Conservation (phyloP, 2,113 vertebrate species). For the Erythrolamprus reginae region DNA sequence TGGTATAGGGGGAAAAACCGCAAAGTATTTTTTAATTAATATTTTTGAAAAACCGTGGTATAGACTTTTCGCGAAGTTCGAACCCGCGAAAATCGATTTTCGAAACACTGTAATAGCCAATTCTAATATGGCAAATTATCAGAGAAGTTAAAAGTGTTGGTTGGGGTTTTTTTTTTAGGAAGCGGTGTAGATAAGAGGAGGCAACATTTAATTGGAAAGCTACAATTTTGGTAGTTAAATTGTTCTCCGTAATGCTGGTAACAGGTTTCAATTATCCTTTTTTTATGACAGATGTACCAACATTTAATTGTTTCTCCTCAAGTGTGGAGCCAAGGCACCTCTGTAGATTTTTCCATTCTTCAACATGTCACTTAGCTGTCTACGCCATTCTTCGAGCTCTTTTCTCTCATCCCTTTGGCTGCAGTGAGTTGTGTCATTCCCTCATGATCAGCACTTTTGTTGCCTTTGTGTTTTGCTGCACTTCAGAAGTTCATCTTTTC, state of each 20-base stretch:
- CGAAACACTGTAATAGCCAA: too few relatives aligned
- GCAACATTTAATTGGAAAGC: constrained; percentile 58
- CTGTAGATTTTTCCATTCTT: constrained; percentile 99
- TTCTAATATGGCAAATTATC: constrained; percentile 38
- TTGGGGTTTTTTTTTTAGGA: constrained; percentile 49
- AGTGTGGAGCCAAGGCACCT: constrained; percentile 84
- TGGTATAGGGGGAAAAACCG: too few relatives aligned
- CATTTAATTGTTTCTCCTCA: constrained; percentile 85
- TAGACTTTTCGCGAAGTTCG: too few relatives aligned
- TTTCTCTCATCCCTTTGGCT: constrained; percentile 83
- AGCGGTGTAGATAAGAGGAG: constrained; percentile 56
- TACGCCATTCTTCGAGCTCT: constrained; percentile 82
- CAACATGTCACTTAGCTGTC: constrained; percentile 92
- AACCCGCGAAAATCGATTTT: too few relatives aligned
- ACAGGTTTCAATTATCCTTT: constrained; percentile 72
- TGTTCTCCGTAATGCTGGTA: constrained; percentile 56
- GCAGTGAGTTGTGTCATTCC: constrained; percentile 95
- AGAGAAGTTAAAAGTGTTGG: constrained; percentile 43
- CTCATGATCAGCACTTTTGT: constrained; percentile 99
- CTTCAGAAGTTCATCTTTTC: constrained; percentile 99
- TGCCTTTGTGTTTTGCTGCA: constrained; percentile 97
- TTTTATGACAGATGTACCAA: constrained; percentile 83
- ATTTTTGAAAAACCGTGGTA: too few relatives aligned
- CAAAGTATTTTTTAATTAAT: too few relatives aligned
- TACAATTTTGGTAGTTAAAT: constrained; percentile 64